Percentiles rank a stretch among this genome's conserved stretches.
These are phyloP conservation scores for Lottia gigantea DNA, from an alignment of 2,888 invertebrate genomes.

Conservation along the genomic window DNA sequence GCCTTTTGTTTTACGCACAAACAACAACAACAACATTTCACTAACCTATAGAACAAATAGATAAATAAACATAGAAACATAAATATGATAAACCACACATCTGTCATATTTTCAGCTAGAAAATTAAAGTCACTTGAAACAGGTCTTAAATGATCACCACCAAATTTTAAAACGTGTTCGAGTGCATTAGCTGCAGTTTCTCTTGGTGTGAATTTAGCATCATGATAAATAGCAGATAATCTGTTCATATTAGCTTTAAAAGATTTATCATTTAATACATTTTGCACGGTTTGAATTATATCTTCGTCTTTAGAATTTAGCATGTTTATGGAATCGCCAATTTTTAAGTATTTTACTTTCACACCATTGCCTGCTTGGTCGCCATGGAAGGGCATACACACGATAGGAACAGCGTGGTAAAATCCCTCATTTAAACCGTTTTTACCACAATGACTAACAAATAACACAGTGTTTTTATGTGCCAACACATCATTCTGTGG, in stretches of 20 bases:
- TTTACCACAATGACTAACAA: constrained; percentile 47
- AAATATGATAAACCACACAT: constrained; percentile 22
- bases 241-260: constrained; percentile 30
- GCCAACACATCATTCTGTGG: constrained; percentile 45
- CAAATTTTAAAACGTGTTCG: constrained; percentile 48
- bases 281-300: constrained; percentile 24
- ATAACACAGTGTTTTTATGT: constrained; percentile 37
- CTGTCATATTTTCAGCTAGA: constrained; percentile 21
- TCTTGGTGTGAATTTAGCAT: constrained; percentile 29
- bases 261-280: constrained; percentile 25
- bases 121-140: constrained; percentile 27
- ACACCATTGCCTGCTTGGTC: constrained; percentile 34
- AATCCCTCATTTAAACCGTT: constrained; percentile 47
- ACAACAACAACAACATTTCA: neutral
- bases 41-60: neutral
- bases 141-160: constrained; percentile 42
- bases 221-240: constrained; percentile 35
- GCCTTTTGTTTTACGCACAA: neutral
- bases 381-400: constrained; percentile 38
- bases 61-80: neutral
- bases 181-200: constrained; percentile 43
- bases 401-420: constrained; percentile 46
- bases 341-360: constrained; percentile 27
- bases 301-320: constrained; percentile 27
- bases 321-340: constrained; percentile 29